phyloP scores from a whole-genome alignment of 2,888 invertebrate species.

The Drosophila greeni region DNA sequence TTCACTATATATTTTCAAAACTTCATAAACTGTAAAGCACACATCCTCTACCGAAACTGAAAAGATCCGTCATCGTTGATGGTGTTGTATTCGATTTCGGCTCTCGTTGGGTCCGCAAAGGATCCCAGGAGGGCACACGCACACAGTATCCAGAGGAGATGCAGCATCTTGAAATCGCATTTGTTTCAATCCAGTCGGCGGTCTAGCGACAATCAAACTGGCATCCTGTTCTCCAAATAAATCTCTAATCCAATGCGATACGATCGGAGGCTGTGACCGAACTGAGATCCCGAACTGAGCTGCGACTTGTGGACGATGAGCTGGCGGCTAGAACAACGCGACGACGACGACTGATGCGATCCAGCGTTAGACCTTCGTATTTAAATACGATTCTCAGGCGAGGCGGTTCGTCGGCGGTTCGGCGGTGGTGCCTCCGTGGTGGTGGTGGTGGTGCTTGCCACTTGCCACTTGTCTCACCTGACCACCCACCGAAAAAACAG shows the following conservation, averaged over 20 bases:
- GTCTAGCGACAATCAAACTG: slow-evolving; percentile 43
- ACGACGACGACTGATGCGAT: slow-evolving; percentile 75
- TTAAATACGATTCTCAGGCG: slow-evolving; percentile 77
- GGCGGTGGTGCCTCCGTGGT: slow-evolving; percentile 30
- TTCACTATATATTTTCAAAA: too few relatives aligned
- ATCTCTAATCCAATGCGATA: slow-evolving; percentile 8
- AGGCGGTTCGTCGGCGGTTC: slow-evolving; percentile 57
- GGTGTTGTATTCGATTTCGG: slow-evolving; percentile 82
- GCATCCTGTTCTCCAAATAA: slow-evolving; percentile 54
- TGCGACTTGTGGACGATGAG: slow-evolving; percentile 39
- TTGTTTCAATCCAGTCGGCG: slow-evolving; percentile 9
- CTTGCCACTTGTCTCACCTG: slow-evolving; percentile 76
- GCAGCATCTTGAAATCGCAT: slow-evolving; percentile 54
- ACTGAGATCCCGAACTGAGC: slow-evolving; percentile 14
- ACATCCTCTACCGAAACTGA: slow-evolving; percentile 83
- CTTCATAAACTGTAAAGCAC: not conserved
- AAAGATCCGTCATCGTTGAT: slow-evolving; percentile 86
- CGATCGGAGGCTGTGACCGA: slow-evolving; percentile 22
- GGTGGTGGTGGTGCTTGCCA: slow-evolving; percentile 14
- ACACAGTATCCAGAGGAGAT: slow-evolving; percentile 33
- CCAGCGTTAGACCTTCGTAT: slow-evolving; percentile 72
- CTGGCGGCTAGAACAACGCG: slow-evolving; percentile 72
- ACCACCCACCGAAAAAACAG: slow-evolving; percentile 76
- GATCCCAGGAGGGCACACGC: slow-evolving; percentile 39
- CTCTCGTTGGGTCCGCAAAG: slow-evolving; percentile 36